phyloP scores from a whole-genome alignment of 2,888 invertebrate genomes.

The Odontomyia ornata region DNA sequence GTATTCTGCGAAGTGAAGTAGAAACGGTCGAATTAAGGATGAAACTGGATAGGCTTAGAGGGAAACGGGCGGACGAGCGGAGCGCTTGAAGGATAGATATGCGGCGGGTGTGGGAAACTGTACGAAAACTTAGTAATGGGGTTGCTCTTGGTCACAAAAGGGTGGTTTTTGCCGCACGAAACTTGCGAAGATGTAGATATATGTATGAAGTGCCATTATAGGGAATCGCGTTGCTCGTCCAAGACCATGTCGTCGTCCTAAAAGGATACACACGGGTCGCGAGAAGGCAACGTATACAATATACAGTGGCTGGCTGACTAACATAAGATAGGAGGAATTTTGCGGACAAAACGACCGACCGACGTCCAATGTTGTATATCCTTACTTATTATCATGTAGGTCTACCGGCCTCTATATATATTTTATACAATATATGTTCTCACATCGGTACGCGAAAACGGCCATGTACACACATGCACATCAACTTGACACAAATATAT shows the following conservation, averaged over 20 bases:
- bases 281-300: conserved; percentile 48
- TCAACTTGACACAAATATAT: conserved; percentile 32
- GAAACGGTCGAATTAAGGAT: conserved; percentile 44
- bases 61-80: not conserved
- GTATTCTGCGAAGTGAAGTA: conserved; percentile 40
- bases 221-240: conserved; percentile 29
- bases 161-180: conserved; percentile 32
- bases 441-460: conserved; percentile 19
- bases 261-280: conserved; percentile 53
- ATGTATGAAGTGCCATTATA: not conserved
- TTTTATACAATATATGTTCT: not conserved
- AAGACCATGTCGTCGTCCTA: conserved; percentile 48
- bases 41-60: conserved; percentile 39
- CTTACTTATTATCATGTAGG: conserved; percentile 21
- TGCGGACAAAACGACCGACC: conserved; percentile 46
- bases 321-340: conserved; percentile 49
- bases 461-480: not conserved
- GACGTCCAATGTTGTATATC: conserved; percentile 26
- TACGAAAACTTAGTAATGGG: conserved; percentile 35
- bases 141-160: conserved; percentile 28
- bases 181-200: conserved; percentile 35
- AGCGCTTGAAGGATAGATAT: conserved; percentile 9
- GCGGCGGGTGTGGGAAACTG: not conserved
- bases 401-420: not conserved
- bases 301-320: conserved; percentile 42